Conservation (phyloP, 2,888 invertebrate genomes). For the Geotrupes spiniger region DNA sequence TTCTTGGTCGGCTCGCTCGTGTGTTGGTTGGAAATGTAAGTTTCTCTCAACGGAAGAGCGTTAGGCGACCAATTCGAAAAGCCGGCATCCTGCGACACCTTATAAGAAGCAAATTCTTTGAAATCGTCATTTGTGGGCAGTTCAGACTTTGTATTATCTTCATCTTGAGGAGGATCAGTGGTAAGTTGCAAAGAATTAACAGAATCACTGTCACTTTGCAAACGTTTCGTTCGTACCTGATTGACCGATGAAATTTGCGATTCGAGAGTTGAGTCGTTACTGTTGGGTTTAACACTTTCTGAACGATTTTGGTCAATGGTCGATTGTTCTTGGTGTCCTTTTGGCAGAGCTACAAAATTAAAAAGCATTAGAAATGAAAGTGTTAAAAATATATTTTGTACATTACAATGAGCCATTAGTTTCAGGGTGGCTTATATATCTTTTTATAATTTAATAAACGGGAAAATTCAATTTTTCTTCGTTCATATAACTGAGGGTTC, state of each 20-base stretch:
- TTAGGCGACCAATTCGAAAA: constrained; percentile 22
- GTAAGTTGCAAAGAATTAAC: constrained; percentile 36
- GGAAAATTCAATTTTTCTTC: no score
- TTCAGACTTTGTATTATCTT: constrained; percentile 15
- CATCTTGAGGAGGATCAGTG: constrained; percentile 13
- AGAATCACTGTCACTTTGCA: constrained; percentile 31
- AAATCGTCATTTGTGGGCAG: constrained; percentile 34
- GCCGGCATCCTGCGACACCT: constrained; percentile 32
- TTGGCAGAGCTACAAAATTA: not conserved
- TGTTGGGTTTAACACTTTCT: no score
- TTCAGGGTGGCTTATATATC: no score
- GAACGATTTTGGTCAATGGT: no score
- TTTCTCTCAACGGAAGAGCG: constrained; percentile 43
- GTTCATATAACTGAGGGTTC: no score
- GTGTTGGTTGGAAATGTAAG: constrained; percentile 34
- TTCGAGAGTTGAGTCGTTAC: no score
- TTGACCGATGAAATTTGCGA: not conserved
- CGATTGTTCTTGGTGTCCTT: no score
- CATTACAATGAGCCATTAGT: no score
- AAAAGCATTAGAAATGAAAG: not conserved
- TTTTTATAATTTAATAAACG: no score
- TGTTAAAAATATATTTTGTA: no score
- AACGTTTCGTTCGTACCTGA: not conserved
- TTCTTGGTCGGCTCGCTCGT: constrained; percentile 23
- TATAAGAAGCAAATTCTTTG: constrained; percentile 54